Conservation (phyloP, 2,888 invertebrate genomes). For the Cynaeus angustus region DNA sequence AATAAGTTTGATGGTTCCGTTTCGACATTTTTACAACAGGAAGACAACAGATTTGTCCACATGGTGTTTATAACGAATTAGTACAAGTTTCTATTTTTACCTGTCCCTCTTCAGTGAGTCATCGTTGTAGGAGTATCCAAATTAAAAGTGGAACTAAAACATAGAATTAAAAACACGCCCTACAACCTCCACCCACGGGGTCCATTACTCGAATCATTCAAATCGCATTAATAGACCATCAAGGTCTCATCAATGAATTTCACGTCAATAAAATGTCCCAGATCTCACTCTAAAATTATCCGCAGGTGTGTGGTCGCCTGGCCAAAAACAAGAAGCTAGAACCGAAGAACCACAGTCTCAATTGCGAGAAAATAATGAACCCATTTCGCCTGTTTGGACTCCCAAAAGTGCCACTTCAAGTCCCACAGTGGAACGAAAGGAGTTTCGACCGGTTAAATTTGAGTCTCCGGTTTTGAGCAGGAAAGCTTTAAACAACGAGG, state of each 20-base stretch:
- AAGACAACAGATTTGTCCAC: constrained; percentile 28
- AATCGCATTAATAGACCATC: constrained; percentile 8
- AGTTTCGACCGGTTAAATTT: constrained; percentile 86
- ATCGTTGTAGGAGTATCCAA: constrained; percentile 30
- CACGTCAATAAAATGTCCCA: neutral
- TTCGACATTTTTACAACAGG: neutral
- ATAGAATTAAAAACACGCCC: neutral
- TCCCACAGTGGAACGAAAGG: constrained; percentile 83
- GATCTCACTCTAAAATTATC: constrained; percentile 3
- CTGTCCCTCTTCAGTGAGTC: constrained; percentile 42
- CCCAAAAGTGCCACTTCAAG: constrained; percentile 83
- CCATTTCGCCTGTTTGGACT: constrained; percentile 85
- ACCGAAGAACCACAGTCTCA: too few relatives aligned
- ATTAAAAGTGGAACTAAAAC: too few relatives aligned
- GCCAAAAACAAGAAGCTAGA: constrained; percentile 65
- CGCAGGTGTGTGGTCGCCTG: constrained; percentile 77
- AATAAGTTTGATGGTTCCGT: constrained; percentile 2
- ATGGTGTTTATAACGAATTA: constrained; percentile 28
- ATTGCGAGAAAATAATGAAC: constrained; percentile 71
- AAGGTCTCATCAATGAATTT: constrained; percentile 16
- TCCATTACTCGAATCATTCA: constrained; percentile 38
- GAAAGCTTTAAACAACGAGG: constrained; percentile 61
- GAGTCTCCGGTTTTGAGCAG: constrained; percentile 78
- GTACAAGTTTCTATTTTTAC: constrained; percentile 45
- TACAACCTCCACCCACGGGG: constrained; percentile 23